A percentile compares a stretch with the other conserved stretches of the same genome.
These are phyloP conservation scores for Epinephelus lanceolatus DNA, from an alignment of 2,113 vertebrate species.

Conservation along the genomic window DNA sequence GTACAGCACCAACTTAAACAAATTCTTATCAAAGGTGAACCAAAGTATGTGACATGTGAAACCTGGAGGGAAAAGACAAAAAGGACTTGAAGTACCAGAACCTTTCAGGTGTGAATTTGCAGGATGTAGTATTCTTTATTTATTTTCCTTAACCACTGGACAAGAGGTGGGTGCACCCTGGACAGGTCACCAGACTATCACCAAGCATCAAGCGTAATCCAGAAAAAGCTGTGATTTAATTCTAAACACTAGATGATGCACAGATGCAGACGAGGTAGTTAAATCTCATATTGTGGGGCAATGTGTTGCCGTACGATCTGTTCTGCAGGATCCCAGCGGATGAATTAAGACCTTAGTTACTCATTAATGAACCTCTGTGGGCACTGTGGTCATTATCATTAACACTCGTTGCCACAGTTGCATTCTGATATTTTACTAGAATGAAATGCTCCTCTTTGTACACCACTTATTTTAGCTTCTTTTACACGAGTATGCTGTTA, in stretches of 20 bases:
- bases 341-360: conserved; percentile 4
- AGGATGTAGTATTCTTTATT: background rate
- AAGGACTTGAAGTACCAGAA: background rate
- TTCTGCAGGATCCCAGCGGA: background rate
- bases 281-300: background rate
- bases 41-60: background rate
- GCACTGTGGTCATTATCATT: background rate
- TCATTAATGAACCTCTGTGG: background rate
- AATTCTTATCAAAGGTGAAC: background rate
- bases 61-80: background rate
- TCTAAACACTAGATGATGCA: background rate
- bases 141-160: too few relatives aligned
- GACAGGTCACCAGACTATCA: too few relatives aligned
- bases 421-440: background rate
- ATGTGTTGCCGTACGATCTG: background rate
- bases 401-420: background rate
- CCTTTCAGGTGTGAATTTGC: background rate
- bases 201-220: background rate
- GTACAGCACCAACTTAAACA: background rate
- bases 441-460: background rate
- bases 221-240: background rate
- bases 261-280: background rate
- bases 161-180: too few relatives aligned
- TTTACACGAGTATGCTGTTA: background rate
- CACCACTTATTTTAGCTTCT: background rate